These are phyloP conservation scores for Chironomus riparius DNA, from an alignment of 2,888 invertebrate species.

Conservation along the genomic window DNA sequence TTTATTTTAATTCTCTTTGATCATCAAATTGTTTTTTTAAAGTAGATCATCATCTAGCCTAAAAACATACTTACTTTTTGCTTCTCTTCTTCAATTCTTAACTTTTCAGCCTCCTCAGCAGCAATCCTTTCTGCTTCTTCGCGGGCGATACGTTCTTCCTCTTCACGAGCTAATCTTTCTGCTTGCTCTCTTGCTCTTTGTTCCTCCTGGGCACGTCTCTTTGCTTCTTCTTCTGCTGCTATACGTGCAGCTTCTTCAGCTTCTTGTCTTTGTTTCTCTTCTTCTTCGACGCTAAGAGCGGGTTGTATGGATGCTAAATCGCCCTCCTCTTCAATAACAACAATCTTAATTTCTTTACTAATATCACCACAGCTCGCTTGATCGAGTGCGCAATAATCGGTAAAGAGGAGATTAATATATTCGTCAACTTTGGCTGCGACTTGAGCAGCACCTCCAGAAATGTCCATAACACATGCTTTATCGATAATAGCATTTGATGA, in stretches of 20 bases:
- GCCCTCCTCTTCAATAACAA: conserved; percentile 3
- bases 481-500: conserved; percentile 43
- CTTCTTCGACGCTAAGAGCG: not conserved
- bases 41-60: not conserved
- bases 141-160: conserved; percentile 29
- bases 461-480: conserved; percentile 42
- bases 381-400: conserved; percentile 24
- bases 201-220: not conserved
- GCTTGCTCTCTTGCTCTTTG: not conserved
- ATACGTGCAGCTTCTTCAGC: not conserved
- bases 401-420: conserved; percentile 20
- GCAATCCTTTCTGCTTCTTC: conserved; percentile 24
- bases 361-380: conserved; percentile 24
- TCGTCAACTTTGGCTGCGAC: conserved; percentile 23
- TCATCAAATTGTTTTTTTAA: not conserved
- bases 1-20: not conserved
- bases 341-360: conserved; percentile 16
- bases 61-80: not conserved
- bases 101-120: conserved; percentile 30
- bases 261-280: not conserved
- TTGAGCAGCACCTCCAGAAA: conserved; percentile 33
- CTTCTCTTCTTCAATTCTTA: conserved; percentile 31
- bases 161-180: conserved; percentile 31
- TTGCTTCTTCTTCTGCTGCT: not conserved
- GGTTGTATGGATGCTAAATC: not conserved